These are phyloP conservation scores for Serinus canaria DNA, from an alignment of 2,113 vertebrate species.

Conservation along the genomic window DNA sequence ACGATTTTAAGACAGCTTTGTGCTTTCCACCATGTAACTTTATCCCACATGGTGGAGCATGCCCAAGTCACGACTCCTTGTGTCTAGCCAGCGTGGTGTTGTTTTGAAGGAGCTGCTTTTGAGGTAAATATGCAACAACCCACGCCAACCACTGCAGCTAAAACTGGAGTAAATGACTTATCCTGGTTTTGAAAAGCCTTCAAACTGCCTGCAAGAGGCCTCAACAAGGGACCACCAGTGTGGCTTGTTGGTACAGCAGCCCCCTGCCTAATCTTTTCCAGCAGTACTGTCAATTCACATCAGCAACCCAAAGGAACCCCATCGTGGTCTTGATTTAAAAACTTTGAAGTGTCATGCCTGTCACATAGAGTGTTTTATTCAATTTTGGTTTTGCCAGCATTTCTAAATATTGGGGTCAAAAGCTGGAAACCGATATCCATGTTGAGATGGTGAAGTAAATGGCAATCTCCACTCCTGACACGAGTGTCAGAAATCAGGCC, in stretches of 20 bases:
- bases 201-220: background rate
- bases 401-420: background rate
- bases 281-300: background rate
- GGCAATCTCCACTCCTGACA: background rate
- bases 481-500: background rate
- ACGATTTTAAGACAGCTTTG: fast-evolving
- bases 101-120: background rate
- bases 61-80: background rate
- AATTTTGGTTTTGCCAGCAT: background rate
- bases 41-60: background rate
- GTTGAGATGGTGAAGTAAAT: background rate
- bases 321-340: background rate
- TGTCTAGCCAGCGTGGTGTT: background rate
- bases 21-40: background rate
- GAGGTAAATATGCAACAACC: background rate
- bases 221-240: background rate
- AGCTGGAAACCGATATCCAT: background rate
- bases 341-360: background rate
- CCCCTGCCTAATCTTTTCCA: background rate
- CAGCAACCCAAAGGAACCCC: fast-evolving
- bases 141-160: background rate
- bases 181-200: background rate
- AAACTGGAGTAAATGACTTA: background rate
- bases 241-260: background rate
- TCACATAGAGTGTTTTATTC: background rate